Conservation (phyloP, 2,797 vertebrate genomes). For the Pitangus sulphuratus region DNA sequence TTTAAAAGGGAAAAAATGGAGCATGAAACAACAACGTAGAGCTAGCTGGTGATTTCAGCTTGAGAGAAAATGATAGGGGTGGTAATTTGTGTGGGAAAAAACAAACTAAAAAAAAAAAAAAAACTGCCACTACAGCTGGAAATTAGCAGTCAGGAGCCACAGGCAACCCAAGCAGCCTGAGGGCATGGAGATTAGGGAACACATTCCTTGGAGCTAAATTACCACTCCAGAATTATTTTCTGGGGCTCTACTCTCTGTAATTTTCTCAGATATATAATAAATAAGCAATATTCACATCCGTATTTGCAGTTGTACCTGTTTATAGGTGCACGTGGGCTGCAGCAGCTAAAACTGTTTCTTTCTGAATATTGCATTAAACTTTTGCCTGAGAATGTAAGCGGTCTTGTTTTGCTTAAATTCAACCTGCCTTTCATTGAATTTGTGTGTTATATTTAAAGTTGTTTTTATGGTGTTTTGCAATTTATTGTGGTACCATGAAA, state of each 20-base stretch:
- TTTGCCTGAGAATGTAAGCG: background rate
- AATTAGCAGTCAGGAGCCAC: background rate
- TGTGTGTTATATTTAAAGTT: background rate
- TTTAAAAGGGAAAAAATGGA: conserved; percentile 27
- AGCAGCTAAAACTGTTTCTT: background rate
- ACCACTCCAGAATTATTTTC: background rate
- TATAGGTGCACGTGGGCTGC: background rate
- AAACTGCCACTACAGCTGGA: background rate
- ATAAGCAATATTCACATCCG: background rate
- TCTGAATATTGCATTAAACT: background rate
- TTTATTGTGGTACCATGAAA: conserved; percentile 21
- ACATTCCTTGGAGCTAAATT: background rate
- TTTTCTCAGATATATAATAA: background rate
- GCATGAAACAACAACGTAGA: background rate
- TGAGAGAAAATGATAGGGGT: background rate
- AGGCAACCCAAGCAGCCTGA: background rate
- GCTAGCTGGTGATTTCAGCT: background rate
- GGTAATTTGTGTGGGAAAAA: background rate
- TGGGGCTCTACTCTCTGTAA: background rate
- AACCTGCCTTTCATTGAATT: conserved; percentile 20
- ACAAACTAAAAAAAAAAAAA: background rate
- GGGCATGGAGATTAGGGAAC: background rate
- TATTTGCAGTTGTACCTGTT: background rate
- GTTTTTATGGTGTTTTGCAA: background rate
- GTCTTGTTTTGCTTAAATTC: background rate